phyloP scores from a whole-genome alignment of 37 sponge, comb jelly and placozoan species.

The Crambe crambe region DNA sequence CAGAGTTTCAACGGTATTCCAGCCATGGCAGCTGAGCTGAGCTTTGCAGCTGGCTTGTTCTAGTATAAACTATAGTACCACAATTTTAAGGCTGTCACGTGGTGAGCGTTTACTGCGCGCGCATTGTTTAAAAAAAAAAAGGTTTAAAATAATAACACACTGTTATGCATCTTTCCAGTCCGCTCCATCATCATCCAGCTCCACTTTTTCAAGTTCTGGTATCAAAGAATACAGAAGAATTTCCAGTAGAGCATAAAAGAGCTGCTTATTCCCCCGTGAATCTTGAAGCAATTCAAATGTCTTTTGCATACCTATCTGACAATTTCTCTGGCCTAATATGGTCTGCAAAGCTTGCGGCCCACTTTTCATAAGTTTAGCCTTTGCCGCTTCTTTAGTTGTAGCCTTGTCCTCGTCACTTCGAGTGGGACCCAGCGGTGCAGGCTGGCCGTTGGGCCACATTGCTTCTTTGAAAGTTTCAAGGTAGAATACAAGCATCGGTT shows the following conservation, averaged over 20 bases:
- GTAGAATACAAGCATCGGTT: conserved; percentile 86
- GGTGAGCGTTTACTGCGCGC: no score
- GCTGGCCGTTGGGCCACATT: conserved; percentile 71
- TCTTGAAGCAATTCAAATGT: conserved; percentile 73
- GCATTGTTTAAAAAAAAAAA: no score
- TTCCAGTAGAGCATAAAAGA: conserved; percentile 75
- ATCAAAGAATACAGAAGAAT: conserved; percentile 60
- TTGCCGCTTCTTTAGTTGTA: conserved; percentile 68
- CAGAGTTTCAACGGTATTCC: conserved; percentile 27
- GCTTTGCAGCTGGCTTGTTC: background rate
- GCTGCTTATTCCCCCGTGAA: conserved; percentile 67
- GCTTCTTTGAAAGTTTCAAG: conserved; percentile 66
- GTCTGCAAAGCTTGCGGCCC: conserved; percentile 68
- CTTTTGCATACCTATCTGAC: conserved; percentile 71
- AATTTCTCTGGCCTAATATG: conserved; percentile 70
- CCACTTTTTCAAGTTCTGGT: conserved; percentile 71
- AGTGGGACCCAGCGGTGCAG: conserved; percentile 15
- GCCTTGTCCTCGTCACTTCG: conserved; percentile 78
- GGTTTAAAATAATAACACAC: background rate
- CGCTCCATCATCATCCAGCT: conserved; percentile 12
- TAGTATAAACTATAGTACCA: background rate
- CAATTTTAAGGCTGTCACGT: background rate
- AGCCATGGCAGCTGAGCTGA: background rate
- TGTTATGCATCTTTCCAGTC: background rate
- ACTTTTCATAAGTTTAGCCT: conserved; percentile 65